Conservation (phyloP, 2,113 vertebrate genomes). For the Lagenorhynchus albirostris region DNA sequence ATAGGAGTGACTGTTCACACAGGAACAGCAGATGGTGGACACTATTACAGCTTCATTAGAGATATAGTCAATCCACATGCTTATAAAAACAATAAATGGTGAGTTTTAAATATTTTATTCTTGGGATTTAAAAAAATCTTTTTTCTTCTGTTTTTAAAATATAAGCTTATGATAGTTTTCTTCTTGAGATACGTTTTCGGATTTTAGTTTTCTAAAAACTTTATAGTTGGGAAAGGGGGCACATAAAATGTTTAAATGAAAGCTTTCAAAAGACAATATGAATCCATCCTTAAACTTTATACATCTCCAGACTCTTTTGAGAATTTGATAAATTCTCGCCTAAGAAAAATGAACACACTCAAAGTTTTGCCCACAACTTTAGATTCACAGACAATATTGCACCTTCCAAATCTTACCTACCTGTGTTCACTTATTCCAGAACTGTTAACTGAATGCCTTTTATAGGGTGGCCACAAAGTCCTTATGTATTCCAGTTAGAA, state of each 20-base stretch:
- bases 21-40: constrained; percentile 96
- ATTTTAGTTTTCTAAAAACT: constrained; percentile 1
- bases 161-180: neutral
- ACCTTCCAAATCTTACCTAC: neutral
- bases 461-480: neutral
- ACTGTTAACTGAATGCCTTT: neutral
- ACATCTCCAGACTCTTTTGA: neutral
- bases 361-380: neutral
- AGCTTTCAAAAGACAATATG: neutral
- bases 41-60: constrained; percentile 98
- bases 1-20: constrained; percentile 99
- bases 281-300: neutral
- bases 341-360: neutral
- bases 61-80: constrained; percentile 98
- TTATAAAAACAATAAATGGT: constrained; percentile 99
- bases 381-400: neutral
- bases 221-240: neutral
- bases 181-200: neutral
- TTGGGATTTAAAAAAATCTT: neutral
- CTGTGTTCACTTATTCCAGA: neutral
- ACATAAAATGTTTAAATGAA: neutral
- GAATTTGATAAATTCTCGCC: neutral
- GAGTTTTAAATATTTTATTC: constrained; percentile 70
- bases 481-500: neutral
- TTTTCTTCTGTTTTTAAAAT: neutral